A percentile compares a stretch with the other conserved stretches of the same genome.
Evolutionary conservation across 2,888 invertebrate genomes (phyloP).

Genomic region (Diaperis boleti): DNA sequence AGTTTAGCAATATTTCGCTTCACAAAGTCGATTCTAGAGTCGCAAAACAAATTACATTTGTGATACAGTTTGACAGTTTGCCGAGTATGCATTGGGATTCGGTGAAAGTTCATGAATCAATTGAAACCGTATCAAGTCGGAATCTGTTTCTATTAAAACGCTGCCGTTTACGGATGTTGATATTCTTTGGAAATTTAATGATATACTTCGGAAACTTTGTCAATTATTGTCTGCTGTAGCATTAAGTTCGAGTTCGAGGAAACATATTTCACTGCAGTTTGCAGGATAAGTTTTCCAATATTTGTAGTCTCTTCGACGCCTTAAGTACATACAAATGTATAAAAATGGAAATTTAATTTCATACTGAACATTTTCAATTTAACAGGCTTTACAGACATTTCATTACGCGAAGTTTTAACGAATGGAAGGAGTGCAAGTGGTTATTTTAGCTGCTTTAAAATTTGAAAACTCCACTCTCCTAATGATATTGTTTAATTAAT

Average conservation of each 20-base stretch:
- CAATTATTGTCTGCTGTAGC: not conserved
- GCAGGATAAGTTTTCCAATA: not conserved
- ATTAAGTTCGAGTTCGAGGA: not conserved
- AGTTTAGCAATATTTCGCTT: conserved; percentile 61
- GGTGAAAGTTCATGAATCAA: conserved; percentile 38
- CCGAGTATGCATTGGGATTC: conserved; percentile 32
- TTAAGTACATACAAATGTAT: no score
- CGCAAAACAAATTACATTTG: conserved; percentile 61
- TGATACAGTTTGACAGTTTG: conserved; percentile 61
- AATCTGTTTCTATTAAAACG: conserved; percentile 25
- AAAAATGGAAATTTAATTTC: no score
- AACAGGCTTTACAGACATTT: no score
- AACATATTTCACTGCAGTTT: no score
- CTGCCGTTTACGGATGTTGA: not conserved
- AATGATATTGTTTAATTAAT: no score
- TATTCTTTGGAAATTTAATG: conserved; percentile 4
- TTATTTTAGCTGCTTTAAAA: no score
- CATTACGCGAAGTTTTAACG: no score
- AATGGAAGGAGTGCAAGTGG: no score
- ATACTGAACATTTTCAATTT: no score
- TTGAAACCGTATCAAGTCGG: conserved; percentile 12
- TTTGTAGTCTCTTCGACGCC: no score
- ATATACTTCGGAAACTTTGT: conserved; percentile 1
- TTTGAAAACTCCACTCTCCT: no score
- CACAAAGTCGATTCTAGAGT: conserved; percentile 59